phyloP scores from a whole-genome alignment of 2,113 vertebrate species.

The Tragelaphus strepsiceros region DNA sequence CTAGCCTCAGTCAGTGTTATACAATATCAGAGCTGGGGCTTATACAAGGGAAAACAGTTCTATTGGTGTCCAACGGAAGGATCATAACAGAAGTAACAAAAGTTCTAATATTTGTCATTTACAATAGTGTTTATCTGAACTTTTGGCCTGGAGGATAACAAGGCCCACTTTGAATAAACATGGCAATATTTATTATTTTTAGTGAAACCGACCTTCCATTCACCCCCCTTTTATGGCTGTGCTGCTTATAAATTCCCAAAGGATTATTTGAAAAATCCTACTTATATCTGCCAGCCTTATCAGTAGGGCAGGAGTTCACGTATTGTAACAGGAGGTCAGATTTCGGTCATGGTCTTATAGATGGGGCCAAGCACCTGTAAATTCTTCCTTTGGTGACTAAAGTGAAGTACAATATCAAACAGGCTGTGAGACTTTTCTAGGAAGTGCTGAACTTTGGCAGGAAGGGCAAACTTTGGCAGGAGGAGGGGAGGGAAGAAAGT shows the following conservation, averaged over 20 bases:
- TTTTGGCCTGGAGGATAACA: slow-evolving; percentile 82
- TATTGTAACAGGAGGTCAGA: slow-evolving; percentile 83
- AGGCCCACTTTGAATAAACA: slow-evolving; percentile 85
- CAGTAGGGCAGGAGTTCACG: slow-evolving; percentile 84
- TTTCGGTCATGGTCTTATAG: slow-evolving; percentile 84
- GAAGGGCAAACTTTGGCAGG: slow-evolving; percentile 86
- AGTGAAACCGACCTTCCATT: slow-evolving; percentile 84
- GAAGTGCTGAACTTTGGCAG: slow-evolving; percentile 86
- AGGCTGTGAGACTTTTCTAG: slow-evolving; percentile 80
- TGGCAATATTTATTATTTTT: slow-evolving; percentile 85
- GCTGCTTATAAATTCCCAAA: slow-evolving; percentile 85
- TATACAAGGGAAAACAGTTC: slow-evolving; percentile 66
- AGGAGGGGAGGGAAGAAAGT: slow-evolving; percentile 81
- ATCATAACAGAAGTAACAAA: slow-evolving; percentile 80
- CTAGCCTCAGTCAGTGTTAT: slow-evolving; percentile 46
- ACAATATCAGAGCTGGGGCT: slow-evolving; percentile 71
- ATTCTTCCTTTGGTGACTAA: slow-evolving; percentile 81
- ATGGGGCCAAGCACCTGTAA: slow-evolving; percentile 86
- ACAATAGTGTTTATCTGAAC: slow-evolving; percentile 81
- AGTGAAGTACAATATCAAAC: slow-evolving; percentile 82
- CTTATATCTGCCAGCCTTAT: slow-evolving; percentile 85
- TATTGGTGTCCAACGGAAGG: slow-evolving; percentile 78
- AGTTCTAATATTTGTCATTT: slow-evolving; percentile 83
- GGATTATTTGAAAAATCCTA: slow-evolving; percentile 83
- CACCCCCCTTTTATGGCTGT: slow-evolving; percentile 83